Percentiles rank a stretch among this genome's conserved stretches.
Evolutionary conservation across 64 coral and sea anemone genomes (phyloP).

Genomic region (Orbicella faveolata): DNA sequence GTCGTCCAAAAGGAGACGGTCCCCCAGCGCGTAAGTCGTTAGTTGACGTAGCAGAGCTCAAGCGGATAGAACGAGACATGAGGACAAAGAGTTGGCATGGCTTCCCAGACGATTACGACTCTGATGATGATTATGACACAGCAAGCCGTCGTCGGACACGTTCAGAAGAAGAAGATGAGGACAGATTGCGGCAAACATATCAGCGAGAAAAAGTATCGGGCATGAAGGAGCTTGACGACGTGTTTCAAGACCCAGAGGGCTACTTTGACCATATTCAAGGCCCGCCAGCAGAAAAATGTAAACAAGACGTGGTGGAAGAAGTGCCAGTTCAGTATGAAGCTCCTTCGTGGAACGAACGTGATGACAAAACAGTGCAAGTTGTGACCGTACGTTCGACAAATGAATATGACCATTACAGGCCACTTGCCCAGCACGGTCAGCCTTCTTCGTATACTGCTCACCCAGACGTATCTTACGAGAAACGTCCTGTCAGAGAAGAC

Average conservation of each 20-base stretch:
- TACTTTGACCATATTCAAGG: conserved; percentile 31
- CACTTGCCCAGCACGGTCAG: neutral
- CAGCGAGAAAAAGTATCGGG: conserved; percentile 27
- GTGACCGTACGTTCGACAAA: neutral
- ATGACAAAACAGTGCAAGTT: neutral
- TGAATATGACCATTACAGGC: neutral
- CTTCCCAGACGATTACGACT: conserved; percentile 1
- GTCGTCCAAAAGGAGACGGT: conserved; percentile 16
- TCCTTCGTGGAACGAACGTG: neutral
- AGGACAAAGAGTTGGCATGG: conserved; percentile 41
- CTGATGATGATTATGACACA: conserved; percentile 12
- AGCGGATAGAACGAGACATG: conserved; percentile 32
- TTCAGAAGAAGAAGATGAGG: conserved; percentile 11
- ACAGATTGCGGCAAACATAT: neutral
- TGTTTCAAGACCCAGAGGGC: conserved; percentile 40
- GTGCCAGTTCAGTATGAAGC: neutral
- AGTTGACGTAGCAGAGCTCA: conserved; percentile 57
- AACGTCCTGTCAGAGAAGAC: neutral
- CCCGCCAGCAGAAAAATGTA: conserved; percentile 11
- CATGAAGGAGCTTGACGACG: conserved; percentile 28
- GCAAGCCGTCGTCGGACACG: neutral
- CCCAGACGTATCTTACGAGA: neutral
- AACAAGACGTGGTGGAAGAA: neutral
- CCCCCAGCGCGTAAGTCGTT: conserved; percentile 48
- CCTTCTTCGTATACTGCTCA: neutral